Conservation (phyloP, 2,888 invertebrate species). For the Thecophora atra region DNA sequence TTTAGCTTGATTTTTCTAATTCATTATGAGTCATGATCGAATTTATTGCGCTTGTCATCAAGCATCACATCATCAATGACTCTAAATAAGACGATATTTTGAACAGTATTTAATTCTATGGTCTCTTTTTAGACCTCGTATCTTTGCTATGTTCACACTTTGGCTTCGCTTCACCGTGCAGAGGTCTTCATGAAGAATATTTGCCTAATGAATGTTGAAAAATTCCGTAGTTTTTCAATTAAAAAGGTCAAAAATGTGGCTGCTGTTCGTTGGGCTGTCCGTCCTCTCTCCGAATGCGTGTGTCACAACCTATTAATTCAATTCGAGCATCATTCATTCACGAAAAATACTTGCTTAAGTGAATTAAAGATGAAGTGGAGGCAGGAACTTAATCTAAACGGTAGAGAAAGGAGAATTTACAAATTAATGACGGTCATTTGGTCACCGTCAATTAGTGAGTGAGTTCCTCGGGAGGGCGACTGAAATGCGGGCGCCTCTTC, state of each 20-base stretch:
- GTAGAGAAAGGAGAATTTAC: neutral
- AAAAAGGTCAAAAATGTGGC: constrained; percentile 19
- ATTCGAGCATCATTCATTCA: neutral
- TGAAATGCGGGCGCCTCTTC: constrained; percentile 15
- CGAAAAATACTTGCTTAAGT: constrained; percentile 4
- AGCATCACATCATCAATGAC: neutral
- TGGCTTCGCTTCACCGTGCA: neutral
- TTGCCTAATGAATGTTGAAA: neutral
- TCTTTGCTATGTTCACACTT: neutral
- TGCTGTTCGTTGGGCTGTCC: neutral
- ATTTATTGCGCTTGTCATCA: neutral
- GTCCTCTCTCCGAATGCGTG: neutral
- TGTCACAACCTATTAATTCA: constrained; percentile 6
- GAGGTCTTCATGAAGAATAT: neutral
- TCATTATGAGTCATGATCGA: neutral
- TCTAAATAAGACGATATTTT: neutral
- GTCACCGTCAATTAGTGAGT: constrained; percentile 1
- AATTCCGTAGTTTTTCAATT: constrained; percentile 11
- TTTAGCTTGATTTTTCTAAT: neutral
- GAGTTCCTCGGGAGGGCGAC: neutral
- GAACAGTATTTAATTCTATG: too few species aligned
- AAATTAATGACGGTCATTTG: constrained; percentile 17
- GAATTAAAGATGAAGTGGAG: neutral
- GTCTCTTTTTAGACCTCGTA: too few species aligned
- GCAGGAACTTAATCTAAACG: neutral